Evolutionary conservation across 92 coral and sea anemone genomes (phyloP).

Genomic region (Porites divaricata): DNA sequence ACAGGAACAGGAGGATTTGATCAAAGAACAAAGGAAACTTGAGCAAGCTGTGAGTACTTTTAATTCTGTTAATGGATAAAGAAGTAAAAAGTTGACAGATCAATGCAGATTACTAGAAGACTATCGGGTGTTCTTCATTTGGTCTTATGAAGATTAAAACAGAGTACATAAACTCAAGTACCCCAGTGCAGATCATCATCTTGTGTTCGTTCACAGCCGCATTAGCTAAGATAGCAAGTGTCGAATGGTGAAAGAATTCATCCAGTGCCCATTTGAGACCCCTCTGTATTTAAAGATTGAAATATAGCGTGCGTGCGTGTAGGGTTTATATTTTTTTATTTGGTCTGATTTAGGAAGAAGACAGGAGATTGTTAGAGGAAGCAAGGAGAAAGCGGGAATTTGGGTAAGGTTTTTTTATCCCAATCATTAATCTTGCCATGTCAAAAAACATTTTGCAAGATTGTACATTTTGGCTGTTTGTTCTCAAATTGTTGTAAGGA

Average conservation of each 20-base stretch:
- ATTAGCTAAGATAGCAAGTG: too few relatives aligned
- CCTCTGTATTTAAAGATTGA: too few relatives aligned
- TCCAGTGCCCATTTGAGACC: too few relatives aligned
- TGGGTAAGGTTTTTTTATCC: conserved; percentile 58
- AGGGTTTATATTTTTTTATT: background rate
- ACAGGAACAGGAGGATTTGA: conserved; percentile 86
- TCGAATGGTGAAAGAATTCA: too few relatives aligned
- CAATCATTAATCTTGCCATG: background rate
- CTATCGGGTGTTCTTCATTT: background rate
- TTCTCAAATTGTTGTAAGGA: background rate
- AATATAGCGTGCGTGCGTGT: background rate
- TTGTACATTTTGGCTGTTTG: too few relatives aligned
- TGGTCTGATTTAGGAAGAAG: conserved; percentile 75
- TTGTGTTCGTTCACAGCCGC: too few relatives aligned
- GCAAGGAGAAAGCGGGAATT: conserved; percentile 90
- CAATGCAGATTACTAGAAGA: background rate
- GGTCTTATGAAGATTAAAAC: background rate
- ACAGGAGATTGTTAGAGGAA: conserved; percentile 83
- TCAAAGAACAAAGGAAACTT: conserved; percentile 82
- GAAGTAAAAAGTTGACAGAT: background rate
- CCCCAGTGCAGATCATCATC: too few relatives aligned
- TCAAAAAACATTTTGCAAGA: background rate
- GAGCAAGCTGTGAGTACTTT: conserved; percentile 91
- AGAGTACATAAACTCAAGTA: background rate
- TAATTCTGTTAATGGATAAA: background rate